A percentile compares a stretch with the other conserved stretches of the same genome.
Evolutionary conservation across 1,140 invertebrate genomes (phyloP).

Genomic region (Teleogryllus occipitalis): DNA sequence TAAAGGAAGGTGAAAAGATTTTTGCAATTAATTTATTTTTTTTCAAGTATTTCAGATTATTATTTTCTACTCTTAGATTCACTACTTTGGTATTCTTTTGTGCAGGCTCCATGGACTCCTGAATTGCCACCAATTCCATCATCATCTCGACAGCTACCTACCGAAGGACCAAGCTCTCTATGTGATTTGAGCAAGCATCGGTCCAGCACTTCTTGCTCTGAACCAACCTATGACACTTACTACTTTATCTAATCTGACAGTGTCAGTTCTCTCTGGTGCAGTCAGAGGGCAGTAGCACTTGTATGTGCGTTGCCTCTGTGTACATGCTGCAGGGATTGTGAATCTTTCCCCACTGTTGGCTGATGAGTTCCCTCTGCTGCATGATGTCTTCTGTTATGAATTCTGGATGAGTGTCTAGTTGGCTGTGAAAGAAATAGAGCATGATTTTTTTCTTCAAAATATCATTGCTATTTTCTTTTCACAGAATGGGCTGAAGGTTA

Average conservation of each 20-base stretch:
- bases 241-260: background rate
- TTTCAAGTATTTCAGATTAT: too few species aligned
- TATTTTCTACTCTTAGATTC: too few species aligned
- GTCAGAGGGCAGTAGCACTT: background rate
- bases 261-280: background rate
- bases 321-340: background rate
- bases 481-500: background rate
- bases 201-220: background rate
- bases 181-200: background rate
- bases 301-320: background rate
- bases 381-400: background rate
- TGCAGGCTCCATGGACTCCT: conserved; percentile 17
- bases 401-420: conserved; percentile 1
- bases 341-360: background rate
- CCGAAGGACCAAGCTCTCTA: background rate
- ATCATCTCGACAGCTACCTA: conserved; percentile 11
- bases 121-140: conserved; percentile 18
- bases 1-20: too few species aligned
- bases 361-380: background rate
- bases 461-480: background rate
- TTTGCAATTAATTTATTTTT: too few species aligned
- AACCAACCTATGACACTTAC: background rate
- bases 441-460: background rate
- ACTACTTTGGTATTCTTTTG: background rate
- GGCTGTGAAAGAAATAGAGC: background rate